Evolutionary conservation across 2,888 invertebrate genomes (phyloP).

Genomic region (Pammene aurita): DNA sequence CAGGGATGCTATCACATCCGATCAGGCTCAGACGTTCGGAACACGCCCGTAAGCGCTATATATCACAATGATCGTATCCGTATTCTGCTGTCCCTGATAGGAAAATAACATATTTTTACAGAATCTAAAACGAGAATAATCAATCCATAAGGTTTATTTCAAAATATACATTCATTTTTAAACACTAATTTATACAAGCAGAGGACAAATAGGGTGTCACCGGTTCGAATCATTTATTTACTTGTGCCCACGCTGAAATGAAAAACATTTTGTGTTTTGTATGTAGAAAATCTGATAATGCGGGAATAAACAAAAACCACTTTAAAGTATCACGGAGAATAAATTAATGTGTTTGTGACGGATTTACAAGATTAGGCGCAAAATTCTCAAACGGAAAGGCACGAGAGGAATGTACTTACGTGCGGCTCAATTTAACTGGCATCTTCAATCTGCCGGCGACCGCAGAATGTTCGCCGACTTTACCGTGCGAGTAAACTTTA

Average conservation of each 20-base stretch:
- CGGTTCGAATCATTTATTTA: slow-evolving; percentile 22
- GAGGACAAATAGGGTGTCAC: slow-evolving; percentile 21
- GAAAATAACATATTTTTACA: slow-evolving; percentile 21
- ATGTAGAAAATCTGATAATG: slow-evolving; percentile 12
- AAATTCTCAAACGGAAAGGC: slow-evolving; percentile 24
- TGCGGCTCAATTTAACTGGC: slow-evolving; percentile 38
- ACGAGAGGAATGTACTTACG: slow-evolving; percentile 28
- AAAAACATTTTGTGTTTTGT: slow-evolving; percentile 14
- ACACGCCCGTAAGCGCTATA: slow-evolving; percentile 10
- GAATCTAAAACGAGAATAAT: slow-evolving; percentile 23
- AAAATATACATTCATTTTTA: slow-evolving; percentile 9
- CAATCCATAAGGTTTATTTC: slow-evolving; percentile 2
- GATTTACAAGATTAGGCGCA: slow-evolving; percentile 16
- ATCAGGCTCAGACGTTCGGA: slow-evolving; percentile 32
- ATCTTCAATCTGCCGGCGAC: slow-evolving; percentile 38
- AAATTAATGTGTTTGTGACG: slow-evolving; percentile 5
- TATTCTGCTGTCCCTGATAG: slow-evolving; percentile 17
- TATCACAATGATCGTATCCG: slow-evolving; percentile 25
- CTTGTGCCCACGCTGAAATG: slow-evolving; percentile 23
- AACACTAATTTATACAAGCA: slow-evolving; percentile 19
- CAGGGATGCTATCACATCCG: slow-evolving; percentile 42
- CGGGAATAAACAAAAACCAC: slow-evolving; percentile 21
- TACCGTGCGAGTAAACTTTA: slow-evolving; percentile 31
- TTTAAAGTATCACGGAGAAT: slow-evolving; percentile 3
- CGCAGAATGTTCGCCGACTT: slow-evolving; percentile 28